Conservation (phyloP, 2,888 invertebrate genomes). For the Taenaris catops region DNA sequence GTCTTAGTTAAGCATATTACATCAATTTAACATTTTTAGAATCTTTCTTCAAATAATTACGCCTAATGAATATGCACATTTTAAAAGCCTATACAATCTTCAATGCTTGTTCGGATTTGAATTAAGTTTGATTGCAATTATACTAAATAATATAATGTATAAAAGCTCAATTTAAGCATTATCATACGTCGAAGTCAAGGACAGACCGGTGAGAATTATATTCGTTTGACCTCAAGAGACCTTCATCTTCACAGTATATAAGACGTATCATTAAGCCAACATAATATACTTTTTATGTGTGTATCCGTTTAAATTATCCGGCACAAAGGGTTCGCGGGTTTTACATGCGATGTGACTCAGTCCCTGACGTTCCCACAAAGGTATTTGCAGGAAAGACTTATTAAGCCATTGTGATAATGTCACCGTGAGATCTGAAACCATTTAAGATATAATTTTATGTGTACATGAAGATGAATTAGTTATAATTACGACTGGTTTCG, state of each 20-base stretch:
- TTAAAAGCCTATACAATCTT: conserved; percentile 5
- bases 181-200: conserved; percentile 38
- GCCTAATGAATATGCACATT: conserved; percentile 4
- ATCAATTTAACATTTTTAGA: conserved; percentile 40
- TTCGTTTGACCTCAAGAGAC: conserved; percentile 37
- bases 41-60: not conserved
- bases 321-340: conserved; percentile 45
- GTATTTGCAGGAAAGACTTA: conserved; percentile 62
- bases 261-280: conserved; percentile 20
- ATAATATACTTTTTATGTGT: conserved; percentile 28
- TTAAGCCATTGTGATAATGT: conserved; percentile 62
- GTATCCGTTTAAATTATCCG: conserved; percentile 30
- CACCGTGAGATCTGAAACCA: conserved; percentile 52
- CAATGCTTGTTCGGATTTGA: conserved; percentile 22
- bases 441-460: conserved; percentile 15
- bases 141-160: conserved; percentile 10
- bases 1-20: conserved; percentile 62
- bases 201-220: conserved; percentile 28
- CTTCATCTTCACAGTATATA: conserved; percentile 17
- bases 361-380: conserved; percentile 64
- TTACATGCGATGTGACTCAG: conserved; percentile 54
- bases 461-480: conserved; percentile 15
- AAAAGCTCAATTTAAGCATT: conserved; percentile 30
- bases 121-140: conserved; percentile 39
- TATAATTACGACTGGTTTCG: conserved; percentile 27